Base-by-base conservation (phyloP, 1,140 invertebrate genomes). In the Metaphire vulgaris region DNA sequence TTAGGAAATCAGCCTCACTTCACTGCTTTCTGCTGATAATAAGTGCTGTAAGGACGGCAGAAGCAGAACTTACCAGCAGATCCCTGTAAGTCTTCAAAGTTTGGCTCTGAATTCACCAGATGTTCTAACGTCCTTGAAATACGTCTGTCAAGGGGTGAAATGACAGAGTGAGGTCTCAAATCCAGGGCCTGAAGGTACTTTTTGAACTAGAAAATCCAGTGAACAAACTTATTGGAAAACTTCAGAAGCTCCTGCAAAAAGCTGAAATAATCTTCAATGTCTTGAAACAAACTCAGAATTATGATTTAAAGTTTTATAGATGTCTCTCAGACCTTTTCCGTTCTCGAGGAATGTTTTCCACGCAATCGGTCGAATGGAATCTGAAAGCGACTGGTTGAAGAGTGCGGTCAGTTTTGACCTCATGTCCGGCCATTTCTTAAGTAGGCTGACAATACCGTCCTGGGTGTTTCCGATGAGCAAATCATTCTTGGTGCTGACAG, bases 341-440 rank as follows among this genome's bases (percentile, higher is more conserved):
- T 85, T 83, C 26, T 79, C 81, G 12, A 85, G 79, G 71, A 83
- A 84, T 0, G 85, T 77, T 68, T 80, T 81, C 84, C 84, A 85
- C 32, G 81, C 81, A n/a, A 83, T 66, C 64, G 82, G 80, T 33
- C 84, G 78, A 31, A 84, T 76, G 75, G 80, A 77, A 28, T 73
- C 41, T 21, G 82, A 80, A 1, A 85, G 77, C 15, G 84, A 80
- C 76, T 84, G 82, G 71, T 85, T 85, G 21, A 85, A 79, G 78
- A 81, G 83, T 28, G 83, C 77, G 33, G 81, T 79, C 0, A 85
- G 77, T 69, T 85, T 85, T 30, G 75, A 76, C 76, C 83, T 85
- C 82, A 85, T 83, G 26, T 85, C 83, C 32, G 84, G 83, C 83
- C 83, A 85, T 74, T 82, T 83, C 67, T 81, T 83, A 69, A 85